Evolutionary conservation across 2,113 vertebrate genomes (phyloP).

Genomic region (Chionis minor): DNA sequence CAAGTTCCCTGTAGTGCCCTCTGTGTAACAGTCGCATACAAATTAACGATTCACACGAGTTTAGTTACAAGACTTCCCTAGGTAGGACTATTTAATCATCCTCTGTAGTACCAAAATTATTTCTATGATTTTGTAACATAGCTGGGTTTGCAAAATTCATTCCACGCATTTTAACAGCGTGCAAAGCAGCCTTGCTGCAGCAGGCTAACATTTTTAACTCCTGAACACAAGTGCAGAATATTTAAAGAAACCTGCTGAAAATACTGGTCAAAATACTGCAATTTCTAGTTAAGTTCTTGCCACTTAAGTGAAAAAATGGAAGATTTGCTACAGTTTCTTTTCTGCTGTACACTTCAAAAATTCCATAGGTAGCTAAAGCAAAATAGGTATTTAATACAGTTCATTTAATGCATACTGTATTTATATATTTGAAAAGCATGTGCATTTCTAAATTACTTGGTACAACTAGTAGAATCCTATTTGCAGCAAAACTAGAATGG

Average conservation of each 20-base stretch:
- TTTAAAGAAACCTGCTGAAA: background rate
- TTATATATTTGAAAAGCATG: background rate
- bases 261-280: background rate
- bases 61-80: background rate
- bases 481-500: background rate
- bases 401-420: background rate
- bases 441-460: background rate
- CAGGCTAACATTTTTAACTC: no score
- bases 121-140: background rate
- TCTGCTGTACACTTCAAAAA: background rate
- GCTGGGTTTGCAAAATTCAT: background rate
- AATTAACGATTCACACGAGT: background rate
- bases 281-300: fast-evolving
- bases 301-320: background rate
- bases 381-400: no score
- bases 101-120: background rate
- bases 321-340: background rate
- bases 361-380: background rate
- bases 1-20: background rate
- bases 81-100: background rate
- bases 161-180: background rate
- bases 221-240: background rate
- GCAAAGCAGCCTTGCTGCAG: background rate
- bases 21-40: background rate
- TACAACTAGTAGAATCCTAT: background rate